phyloP scores from a whole-genome alignment of 2,888 invertebrate species.

The Horisme vitalbata region DNA sequence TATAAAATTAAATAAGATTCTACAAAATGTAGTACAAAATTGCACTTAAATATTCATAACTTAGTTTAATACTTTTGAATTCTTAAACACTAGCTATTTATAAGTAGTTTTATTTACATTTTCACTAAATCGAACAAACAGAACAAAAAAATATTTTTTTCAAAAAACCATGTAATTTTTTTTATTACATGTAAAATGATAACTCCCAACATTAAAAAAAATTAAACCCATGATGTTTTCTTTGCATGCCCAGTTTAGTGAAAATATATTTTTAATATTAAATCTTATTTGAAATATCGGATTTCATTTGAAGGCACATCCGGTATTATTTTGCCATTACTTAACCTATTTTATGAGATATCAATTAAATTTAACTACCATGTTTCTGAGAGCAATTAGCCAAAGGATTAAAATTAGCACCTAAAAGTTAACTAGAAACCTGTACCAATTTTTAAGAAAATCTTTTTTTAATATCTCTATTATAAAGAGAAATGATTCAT shows the following conservation, averaged over 20 bases:
- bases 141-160: not conserved
- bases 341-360: slow-evolving; percentile 14
- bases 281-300: slow-evolving; percentile 15
- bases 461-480: too few species aligned
- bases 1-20: slow-evolving; percentile 11
- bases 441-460: too few species aligned
- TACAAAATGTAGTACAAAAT: slow-evolving; percentile 18
- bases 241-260: slow-evolving; percentile 14
- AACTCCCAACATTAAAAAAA: too few species aligned
- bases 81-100: slow-evolving; percentile 20
- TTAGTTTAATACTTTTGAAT: slow-evolving; percentile 30
- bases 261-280: not conserved
- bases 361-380: too few species aligned
- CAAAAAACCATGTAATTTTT: too few species aligned
- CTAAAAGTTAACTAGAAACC: too few species aligned
- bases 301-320: slow-evolving; percentile 22
- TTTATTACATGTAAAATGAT: not conserved
- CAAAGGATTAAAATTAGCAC: too few species aligned
- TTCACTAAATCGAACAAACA: slow-evolving; percentile 7
- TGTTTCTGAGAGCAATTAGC: too few species aligned
- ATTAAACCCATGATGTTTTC: too few species aligned
- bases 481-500: too few species aligned
- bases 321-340: slow-evolving; percentile 21
- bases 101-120: not conserved
- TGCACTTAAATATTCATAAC: slow-evolving; percentile 15